phyloP scores from a whole-genome alignment of 92 coral and sea anemone genomes.

The Montipora capitata region DNA sequence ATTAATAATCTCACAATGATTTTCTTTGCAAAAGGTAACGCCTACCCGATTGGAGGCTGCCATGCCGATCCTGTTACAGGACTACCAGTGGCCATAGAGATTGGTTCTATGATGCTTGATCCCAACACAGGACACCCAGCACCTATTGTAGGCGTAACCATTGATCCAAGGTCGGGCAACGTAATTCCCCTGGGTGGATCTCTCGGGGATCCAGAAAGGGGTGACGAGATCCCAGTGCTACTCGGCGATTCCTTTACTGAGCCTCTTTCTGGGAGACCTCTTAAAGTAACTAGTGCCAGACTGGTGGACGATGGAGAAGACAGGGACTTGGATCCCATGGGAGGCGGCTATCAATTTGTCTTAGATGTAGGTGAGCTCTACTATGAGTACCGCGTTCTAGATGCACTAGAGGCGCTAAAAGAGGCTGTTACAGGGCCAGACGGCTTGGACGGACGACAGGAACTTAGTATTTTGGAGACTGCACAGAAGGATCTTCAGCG shows the following conservation, averaged over 20 bases:
- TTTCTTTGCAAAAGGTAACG: slow-evolving; percentile 70
- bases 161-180: slow-evolving; percentile 90
- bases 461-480: slow-evolving; percentile 89
- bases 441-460: slow-evolving; percentile 91
- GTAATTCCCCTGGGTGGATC: slow-evolving; percentile 97
- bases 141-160: slow-evolving; percentile 91
- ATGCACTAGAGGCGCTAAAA: slow-evolving; percentile 86
- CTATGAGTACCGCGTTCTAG: slow-evolving; percentile 94
- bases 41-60: slow-evolving; percentile 98
- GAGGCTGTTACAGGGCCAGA: slow-evolving; percentile 93
- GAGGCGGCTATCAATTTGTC: slow-evolving; percentile 95
- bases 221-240: slow-evolving; percentile 95
- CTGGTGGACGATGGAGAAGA: slow-evolving; percentile 95
- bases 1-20: background rate
- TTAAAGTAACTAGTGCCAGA: slow-evolving; percentile 93
- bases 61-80: slow-evolving; percentile 98
- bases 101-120: slow-evolving; percentile 99
- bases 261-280: slow-evolving; percentile 92
- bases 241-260: slow-evolving; percentile 89
- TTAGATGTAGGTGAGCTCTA: slow-evolving; percentile 96
- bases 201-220: slow-evolving; percentile 90
- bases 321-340: slow-evolving; percentile 96
- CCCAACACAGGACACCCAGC: slow-evolving; percentile 94
- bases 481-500: slow-evolving; percentile 85
- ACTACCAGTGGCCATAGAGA: slow-evolving; percentile 96